phyloP scores from a whole-genome alignment of 2,888 invertebrate genomes.

The Exephanes ischioxanthus region DNA sequence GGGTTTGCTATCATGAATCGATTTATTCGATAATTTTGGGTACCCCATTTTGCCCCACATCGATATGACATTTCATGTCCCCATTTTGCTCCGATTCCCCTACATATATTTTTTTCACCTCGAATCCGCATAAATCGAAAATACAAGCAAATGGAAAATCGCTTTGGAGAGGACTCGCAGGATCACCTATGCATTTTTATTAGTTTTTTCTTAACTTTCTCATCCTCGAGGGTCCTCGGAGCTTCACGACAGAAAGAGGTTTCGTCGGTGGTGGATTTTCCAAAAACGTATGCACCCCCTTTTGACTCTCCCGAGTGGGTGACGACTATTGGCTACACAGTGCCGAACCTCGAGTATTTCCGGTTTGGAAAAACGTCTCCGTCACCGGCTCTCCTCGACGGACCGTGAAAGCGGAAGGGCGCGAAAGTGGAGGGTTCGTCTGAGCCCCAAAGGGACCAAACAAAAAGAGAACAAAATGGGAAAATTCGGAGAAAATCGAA shows the following conservation, averaged over 20 bases:
- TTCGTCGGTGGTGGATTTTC: neutral
- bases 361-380: neutral
- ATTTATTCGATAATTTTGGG: too few relatives aligned
- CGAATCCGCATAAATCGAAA: neutral
- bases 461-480: neutral
- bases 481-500: neutral
- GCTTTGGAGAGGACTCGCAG: neutral
- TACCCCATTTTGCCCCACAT: too few relatives aligned
- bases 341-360: too few relatives aligned
- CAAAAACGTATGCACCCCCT: conserved; percentile 18
- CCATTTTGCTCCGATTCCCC: too few relatives aligned
- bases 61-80: too few relatives aligned
- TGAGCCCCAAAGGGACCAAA: neutral
- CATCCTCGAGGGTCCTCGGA: neutral
- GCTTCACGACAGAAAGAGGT: neutral
- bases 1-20: too few relatives aligned
- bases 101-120: too few relatives aligned
- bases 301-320: neutral
- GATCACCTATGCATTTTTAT: neutral
- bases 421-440: neutral
- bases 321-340: neutral
- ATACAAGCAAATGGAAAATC: neutral
- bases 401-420: neutral
- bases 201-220: neutral
- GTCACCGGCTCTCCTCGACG: neutral